phyloP scores from a whole-genome alignment of 2,113 vertebrate species.

The Pyxicephalus adspersus region DNA sequence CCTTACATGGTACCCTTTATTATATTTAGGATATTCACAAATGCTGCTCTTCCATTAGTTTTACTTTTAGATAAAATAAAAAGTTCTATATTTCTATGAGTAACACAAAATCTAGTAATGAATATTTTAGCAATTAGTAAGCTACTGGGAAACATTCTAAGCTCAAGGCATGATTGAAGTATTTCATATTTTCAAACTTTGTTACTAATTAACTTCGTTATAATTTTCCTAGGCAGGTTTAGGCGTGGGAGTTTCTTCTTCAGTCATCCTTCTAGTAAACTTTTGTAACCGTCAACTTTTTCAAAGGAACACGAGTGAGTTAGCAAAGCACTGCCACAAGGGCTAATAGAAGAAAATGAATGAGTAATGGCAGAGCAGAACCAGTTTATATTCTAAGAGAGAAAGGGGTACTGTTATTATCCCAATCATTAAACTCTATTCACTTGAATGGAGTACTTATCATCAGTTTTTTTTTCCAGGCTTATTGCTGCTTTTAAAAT shows the following conservation, averaged over 20 bases:
- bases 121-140: constrained; percentile 55
- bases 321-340: not conserved
- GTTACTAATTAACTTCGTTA: constrained; percentile 71
- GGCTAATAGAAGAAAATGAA: not conserved
- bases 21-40: constrained; percentile 28
- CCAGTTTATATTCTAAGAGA: no score
- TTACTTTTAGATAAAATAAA: constrained; percentile 16
- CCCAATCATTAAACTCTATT: no score
- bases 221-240: constrained; percentile 63
- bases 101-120: constrained; percentile 46
- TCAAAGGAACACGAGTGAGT: not conserved
- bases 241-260: constrained; percentile 6
- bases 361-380: not conserved
- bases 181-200: constrained; percentile 66
- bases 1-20: not conserved
- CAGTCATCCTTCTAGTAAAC: not conserved
- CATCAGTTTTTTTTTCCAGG: no score
- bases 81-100: constrained; percentile 6
- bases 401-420: no score
- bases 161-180: constrained; percentile 60
- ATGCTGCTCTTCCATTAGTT: constrained; percentile 33
- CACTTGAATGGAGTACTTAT: no score
- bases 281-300: not conserved
- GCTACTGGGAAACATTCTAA: constrained; percentile 63
- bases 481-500: no score